Evolutionary conservation across 1,140 invertebrate genomes (phyloP), one percentile per base, ranked within the genome.

Genomic region (Caenorhabditis tropicalis): DNA sequence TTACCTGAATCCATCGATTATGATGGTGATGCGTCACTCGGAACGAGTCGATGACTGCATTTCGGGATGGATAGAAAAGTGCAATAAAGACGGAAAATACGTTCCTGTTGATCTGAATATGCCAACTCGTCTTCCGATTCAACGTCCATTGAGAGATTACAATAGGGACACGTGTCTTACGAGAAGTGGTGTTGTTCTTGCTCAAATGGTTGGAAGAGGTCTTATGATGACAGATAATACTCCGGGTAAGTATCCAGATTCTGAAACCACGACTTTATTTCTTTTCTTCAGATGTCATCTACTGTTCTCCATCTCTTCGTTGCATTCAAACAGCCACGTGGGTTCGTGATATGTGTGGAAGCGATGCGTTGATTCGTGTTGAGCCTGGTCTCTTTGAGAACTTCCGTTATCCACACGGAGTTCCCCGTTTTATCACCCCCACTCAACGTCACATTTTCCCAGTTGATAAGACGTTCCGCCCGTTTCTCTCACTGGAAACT

Each of bases 301-400:
- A 95, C 92, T 94, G 94, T 60, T 97, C 96, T 5, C 95, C 96
- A 0, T 95, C 96, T 7, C 93, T 96, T 81, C 93, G 96, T 81
- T 97, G 95, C 92, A 93, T 98, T 19, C 95, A 97, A 92, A 98
- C 96, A 0, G 95, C 95, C 85, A 46, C 43, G 6, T 49, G 46
- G 36, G 83, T 85, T 21, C 27, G 56, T 27, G 53, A 48, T 7
- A 48, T 33, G 81, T 51, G 39, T 4, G 74, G 79, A 43, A 51
- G 58, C n/a, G 49, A 81, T 12, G 33, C 79, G 7, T 24, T 80
- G 53, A 24, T 85, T 39, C 48, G 29, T 86, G 92, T 96, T 31
- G 96, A 98, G 89, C 95, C 96, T 0, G 95, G 95, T 0, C 91
- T 98, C 21, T 98, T 97, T 91, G 96, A 98, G 91, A 97, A 95